A percentile compares a stretch with the other conserved stretches of the same genome.
Conservation (phyloP, 2,888 invertebrate genomes). For the Tricholauxania praeusta region DNA sequence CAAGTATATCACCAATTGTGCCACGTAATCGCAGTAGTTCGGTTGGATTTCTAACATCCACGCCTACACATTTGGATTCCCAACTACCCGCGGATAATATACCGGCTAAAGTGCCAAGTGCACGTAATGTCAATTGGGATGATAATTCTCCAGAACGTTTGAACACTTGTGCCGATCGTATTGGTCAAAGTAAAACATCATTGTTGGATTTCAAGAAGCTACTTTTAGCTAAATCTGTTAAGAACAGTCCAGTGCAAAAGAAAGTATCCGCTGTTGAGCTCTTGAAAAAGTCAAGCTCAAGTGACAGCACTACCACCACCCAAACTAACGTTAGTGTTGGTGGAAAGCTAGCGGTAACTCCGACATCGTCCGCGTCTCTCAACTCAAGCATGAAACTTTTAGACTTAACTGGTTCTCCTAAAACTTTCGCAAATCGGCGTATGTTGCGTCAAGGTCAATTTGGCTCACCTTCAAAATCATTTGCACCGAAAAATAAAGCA, state of each 20-base stretch:
- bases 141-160: constrained; percentile 61
- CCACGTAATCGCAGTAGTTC: constrained; percentile 70
- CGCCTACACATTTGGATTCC: constrained; percentile 70
- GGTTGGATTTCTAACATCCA: constrained; percentile 77
- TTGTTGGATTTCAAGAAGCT: constrained; percentile 87
- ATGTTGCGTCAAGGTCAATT: constrained; percentile 70
- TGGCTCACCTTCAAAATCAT: constrained; percentile 71
- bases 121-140: constrained; percentile 57
- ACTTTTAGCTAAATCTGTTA: constrained; percentile 81
- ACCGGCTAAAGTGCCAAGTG: constrained; percentile 58
- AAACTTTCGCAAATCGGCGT: constrained; percentile 76
- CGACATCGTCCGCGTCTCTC: constrained; percentile 48
- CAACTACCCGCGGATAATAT: constrained; percentile 49
- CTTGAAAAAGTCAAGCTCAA: constrained; percentile 71
- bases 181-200: constrained; percentile 80
- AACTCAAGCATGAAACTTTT: constrained; percentile 74
- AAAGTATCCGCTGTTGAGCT: constrained; percentile 84
- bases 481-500: constrained; percentile 72
- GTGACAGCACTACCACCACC: not conserved
- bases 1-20: constrained; percentile 76
- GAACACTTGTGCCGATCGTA: constrained; percentile 75
- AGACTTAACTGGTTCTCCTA: constrained; percentile 79
- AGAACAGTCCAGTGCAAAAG: constrained; percentile 71
- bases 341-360: constrained; percentile 39
- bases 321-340: constrained; percentile 14